These are phyloP conservation scores for Myxocyprinus asiaticus DNA, from an alignment of 2,113 vertebrate species.

Conservation along the genomic window DNA sequence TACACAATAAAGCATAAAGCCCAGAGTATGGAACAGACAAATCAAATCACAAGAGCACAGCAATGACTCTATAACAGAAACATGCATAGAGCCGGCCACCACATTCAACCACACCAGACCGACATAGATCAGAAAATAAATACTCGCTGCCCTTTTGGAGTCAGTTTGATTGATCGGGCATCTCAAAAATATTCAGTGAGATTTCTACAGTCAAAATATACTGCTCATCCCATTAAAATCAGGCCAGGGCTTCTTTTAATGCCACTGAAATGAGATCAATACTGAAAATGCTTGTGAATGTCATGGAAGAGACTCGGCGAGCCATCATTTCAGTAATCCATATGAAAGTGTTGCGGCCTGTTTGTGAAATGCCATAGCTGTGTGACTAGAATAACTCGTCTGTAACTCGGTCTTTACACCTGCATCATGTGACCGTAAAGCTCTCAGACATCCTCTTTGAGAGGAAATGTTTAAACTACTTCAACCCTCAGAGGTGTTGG, in stretches of 20 bases:
- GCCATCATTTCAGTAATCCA: conserved; percentile 21
- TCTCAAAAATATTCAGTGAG: neutral
- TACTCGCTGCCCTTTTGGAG: conserved; percentile 27
- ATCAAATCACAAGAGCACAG: neutral
- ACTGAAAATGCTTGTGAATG: conserved; percentile 29
- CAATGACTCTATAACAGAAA: neutral
- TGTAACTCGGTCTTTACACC: neutral
- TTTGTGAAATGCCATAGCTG: conserved; percentile 24
- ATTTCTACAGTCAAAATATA: conserved; percentile 15
- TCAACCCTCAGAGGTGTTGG: neutral
- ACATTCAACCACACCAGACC: neutral
- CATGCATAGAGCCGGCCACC: neutral
- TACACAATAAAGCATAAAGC: neutral
- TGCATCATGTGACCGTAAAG: neutral
- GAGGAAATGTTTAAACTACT: neutral
- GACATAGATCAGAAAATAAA: conserved; percentile 5
- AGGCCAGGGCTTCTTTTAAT: conserved; percentile 18
- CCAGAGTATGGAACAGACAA: neutral
- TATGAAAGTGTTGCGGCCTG: conserved; percentile 7
- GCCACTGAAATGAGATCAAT: conserved; percentile 24
- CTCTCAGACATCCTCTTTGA: neutral
- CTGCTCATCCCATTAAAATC: conserved; percentile 28
- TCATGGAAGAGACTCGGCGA: conserved; percentile 18
- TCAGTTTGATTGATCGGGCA: conserved; percentile 14
- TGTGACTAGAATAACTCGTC: neutral